These are phyloP conservation scores for Bibio marci DNA, from an alignment of 2,888 invertebrate genomes.

Conservation along the genomic window DNA sequence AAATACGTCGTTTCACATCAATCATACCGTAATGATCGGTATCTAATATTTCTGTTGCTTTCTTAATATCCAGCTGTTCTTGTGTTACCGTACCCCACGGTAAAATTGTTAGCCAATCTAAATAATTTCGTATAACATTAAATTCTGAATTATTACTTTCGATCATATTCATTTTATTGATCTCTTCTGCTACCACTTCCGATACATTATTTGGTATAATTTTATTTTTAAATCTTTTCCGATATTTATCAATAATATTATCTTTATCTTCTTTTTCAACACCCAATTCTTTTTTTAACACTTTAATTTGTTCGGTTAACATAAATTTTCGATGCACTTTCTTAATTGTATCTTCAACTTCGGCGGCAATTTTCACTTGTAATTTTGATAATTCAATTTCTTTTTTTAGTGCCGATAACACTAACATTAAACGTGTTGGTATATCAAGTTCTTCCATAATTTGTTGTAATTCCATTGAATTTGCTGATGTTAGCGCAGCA, in stretches of 20 bases:
- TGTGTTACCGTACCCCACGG: conserved; percentile 92
- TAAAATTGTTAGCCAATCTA: conserved; percentile 95
- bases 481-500: conserved; percentile 84
- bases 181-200: conserved; percentile 86
- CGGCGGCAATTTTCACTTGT: conserved; percentile 90
- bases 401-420: conserved; percentile 85
- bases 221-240: conserved; percentile 69
- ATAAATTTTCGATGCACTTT: conserved; percentile 97
- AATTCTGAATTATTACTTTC: conserved; percentile 99
- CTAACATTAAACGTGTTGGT: conserved; percentile 75
- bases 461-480: conserved; percentile 78
- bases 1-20: conserved; percentile 91
- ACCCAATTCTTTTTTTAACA: conserved; percentile 94
- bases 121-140: conserved; percentile 94
- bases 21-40: conserved; percentile 99
- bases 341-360: conserved; percentile 98
- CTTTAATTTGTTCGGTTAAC: conserved; percentile 91
- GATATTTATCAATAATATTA: conserved; percentile 93
- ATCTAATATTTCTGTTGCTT: conserved; percentile 72
- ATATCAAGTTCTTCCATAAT: conserved; percentile 91
- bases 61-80: conserved; percentile 77
- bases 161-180: conserved; percentile 82
- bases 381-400: conserved; percentile 89
- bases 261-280: conserved; percentile 98
- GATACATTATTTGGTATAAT: conserved; percentile 75